These are phyloP conservation scores for Lagocephalus sceleratus DNA, from an alignment of 2,797 vertebrate species.

Conservation along the genomic window DNA sequence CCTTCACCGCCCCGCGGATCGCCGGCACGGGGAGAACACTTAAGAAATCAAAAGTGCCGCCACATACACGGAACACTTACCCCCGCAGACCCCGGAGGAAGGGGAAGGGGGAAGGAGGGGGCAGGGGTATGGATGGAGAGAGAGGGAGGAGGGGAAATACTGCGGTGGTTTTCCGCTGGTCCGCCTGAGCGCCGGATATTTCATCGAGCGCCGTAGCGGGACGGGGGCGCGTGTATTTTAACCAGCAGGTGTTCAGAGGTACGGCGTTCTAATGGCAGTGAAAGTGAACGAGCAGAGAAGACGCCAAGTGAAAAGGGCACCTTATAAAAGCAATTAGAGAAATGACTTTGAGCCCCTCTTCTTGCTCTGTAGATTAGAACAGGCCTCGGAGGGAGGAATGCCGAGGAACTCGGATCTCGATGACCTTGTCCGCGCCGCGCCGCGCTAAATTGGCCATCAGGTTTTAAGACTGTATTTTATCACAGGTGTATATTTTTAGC, in stretches of 20 bases:
- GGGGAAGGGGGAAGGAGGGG: too few species aligned
- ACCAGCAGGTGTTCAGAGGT: slow-evolving; percentile 49
- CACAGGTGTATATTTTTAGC: slow-evolving; percentile 75
- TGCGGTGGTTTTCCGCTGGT: slow-evolving; percentile 5
- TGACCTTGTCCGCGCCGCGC: slow-evolving; percentile 75
- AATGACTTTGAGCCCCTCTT: slow-evolving; percentile 76
- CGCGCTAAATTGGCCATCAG: slow-evolving; percentile 79
- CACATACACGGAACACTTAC: slow-evolving; percentile 51
- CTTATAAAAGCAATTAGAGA: slow-evolving; percentile 79
- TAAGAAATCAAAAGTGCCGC: slow-evolving; percentile 64
- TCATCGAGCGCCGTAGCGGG: slow-evolving; percentile 15
- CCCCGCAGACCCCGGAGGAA: slow-evolving; percentile 29
- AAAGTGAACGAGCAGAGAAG: slow-evolving; percentile 69
- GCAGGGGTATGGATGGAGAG: slow-evolving; percentile 6
- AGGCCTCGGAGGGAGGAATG: slow-evolving; percentile 67
- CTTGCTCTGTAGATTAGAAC: slow-evolving; percentile 71
- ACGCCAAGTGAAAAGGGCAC: slow-evolving; percentile 75
- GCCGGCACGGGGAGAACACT: slow-evolving; percentile 54
- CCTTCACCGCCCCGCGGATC: slow-evolving; percentile 50
- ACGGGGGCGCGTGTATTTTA: slow-evolving; percentile 18
- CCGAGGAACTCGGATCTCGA: slow-evolving; percentile 53
- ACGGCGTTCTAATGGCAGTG: slow-evolving; percentile 53
- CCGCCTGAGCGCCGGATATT: slow-evolving; percentile 5
- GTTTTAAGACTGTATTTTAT: slow-evolving; percentile 75
- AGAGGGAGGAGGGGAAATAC: neutral